Base-by-base conservation (phyloP, 1,140 invertebrate species). In the Parapsyche elsis region DNA sequence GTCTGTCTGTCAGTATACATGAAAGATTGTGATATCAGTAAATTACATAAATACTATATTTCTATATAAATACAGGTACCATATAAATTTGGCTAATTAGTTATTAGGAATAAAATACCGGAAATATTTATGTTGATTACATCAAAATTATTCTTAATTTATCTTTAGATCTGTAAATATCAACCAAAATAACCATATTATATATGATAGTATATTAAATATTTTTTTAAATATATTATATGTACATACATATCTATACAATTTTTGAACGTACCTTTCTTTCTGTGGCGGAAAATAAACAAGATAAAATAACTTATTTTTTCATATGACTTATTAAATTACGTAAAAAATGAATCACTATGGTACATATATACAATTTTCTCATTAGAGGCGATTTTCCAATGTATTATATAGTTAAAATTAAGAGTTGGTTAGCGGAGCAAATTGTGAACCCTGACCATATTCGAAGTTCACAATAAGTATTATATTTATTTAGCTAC, bases 381-480 rank as follows among this genome's bases (percentile, higher is more conserved):
- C 49, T 53, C 49, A 53, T 53, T 53, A 53, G 16, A 53, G 49
- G 49, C 49, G 49, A 53, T 53, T 53, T 53, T 53, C 49, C 49
- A 12, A 14, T 16, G 49, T 53, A 53, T 16, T 2, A 14, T 5
- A 53, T 16, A n/a, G 49, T 38, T 38, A 38, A 1, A 38, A 38
- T 38, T 38, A 4, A 38, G 30, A 38, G 30, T 38, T 38, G 30
- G 7, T 7, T 38, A 4, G 30, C 1, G 7, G 7, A 4, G 30
- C 1, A 38, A 38, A 38, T 38, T 38, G 1, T 38, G 30, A 38
- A 38, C 1, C 7, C 7, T 38, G 30, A 38, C 30, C 7, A 38
- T 38, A 38, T 38, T 38, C 30, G 7, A 38, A 38, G 7, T 38
- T n/a, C n/a, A n/a, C 30, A 38, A 38, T 38, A 7, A 38, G n/a